These are phyloP conservation scores for Uria aalge DNA, from an alignment of 2,113 vertebrate species.

Conservation along the genomic window DNA sequence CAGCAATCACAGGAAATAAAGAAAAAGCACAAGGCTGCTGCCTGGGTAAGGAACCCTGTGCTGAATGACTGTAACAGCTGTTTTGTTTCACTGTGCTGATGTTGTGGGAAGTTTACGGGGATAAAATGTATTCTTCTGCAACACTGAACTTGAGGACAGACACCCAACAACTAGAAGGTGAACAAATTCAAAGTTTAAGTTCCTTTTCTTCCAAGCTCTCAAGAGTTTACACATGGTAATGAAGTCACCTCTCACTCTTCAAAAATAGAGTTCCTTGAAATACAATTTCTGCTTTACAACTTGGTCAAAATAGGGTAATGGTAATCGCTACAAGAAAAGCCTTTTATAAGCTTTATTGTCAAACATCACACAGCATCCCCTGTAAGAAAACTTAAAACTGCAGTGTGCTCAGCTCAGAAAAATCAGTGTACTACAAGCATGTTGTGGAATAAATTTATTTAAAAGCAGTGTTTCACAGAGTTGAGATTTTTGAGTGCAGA, in stretches of 20 bases:
- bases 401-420: not conserved
- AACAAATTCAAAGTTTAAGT: not conserved
- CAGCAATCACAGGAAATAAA: not conserved
- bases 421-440: not conserved
- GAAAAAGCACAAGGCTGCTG: fast-evolving
- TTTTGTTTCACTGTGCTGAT: not conserved
- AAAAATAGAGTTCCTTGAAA: not conserved
- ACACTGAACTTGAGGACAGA: not conserved
- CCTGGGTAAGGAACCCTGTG: not conserved
- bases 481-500: not conserved
- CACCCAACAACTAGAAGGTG: not conserved
- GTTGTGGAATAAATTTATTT: not conserved
- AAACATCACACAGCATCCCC: not conserved
- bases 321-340: not conserved
- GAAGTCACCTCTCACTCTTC: not conserved
- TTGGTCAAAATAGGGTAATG: not conserved
- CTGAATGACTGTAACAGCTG: not conserved
- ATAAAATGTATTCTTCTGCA: not conserved
- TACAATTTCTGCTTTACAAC: not conserved
- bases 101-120: not conserved
- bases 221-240: not conserved
- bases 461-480: not conserved
- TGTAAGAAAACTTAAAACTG: not conserved
- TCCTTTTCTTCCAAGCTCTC: not conserved
- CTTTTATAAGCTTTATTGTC: not conserved